Evolutionary conservation across 1,140 invertebrate genomes (phyloP).

Genomic region (Drosophila kikkawai): DNA sequence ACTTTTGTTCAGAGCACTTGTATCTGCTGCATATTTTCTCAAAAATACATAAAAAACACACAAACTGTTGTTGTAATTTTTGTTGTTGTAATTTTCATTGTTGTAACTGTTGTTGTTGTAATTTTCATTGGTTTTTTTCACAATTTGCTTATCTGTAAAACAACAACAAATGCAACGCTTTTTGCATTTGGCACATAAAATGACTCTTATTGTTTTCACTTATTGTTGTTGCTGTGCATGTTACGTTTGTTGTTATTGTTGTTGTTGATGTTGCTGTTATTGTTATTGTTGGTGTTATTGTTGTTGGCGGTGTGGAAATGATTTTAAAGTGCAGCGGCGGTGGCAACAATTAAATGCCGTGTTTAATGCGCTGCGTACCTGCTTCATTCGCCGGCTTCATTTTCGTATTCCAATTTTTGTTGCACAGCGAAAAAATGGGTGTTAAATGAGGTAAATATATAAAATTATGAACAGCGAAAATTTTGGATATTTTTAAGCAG

Average conservation of each 20-base stretch:
- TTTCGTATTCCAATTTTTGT: conserved; percentile 36
- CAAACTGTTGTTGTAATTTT: not conserved
- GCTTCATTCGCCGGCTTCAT: conserved; percentile 40
- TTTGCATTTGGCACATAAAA: conserved; percentile 71
- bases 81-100: not conserved
- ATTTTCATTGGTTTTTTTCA: conserved; percentile 2
- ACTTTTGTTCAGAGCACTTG: conserved; percentile 4
- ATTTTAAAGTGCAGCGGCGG: conserved; percentile 70
- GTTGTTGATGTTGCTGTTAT: conserved; percentile 1
- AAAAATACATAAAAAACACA: conserved; percentile 26
- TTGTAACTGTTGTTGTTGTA: not conserved
- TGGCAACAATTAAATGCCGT: conserved; percentile 77
- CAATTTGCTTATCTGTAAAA: conserved; percentile 56
- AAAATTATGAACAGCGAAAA: not conserved
- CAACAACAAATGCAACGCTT: conserved; percentile 6
- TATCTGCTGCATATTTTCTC: conserved; percentile 33
- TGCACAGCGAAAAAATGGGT: not conserved
- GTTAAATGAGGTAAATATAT: not conserved
- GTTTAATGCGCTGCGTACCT: conserved; percentile 75
- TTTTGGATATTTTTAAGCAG: no score
- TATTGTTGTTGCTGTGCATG: conserved; percentile 42
- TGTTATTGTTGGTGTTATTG: conserved; percentile 13
- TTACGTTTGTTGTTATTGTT: conserved; percentile 39
- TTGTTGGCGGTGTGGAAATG: conserved; percentile 61
- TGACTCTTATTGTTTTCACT: conserved; percentile 39